Evolutionary conservation across 2,797 vertebrate species (phyloP), one percentile per base, ranked within the genome.

Genomic region (Delichon dasypus): DNA sequence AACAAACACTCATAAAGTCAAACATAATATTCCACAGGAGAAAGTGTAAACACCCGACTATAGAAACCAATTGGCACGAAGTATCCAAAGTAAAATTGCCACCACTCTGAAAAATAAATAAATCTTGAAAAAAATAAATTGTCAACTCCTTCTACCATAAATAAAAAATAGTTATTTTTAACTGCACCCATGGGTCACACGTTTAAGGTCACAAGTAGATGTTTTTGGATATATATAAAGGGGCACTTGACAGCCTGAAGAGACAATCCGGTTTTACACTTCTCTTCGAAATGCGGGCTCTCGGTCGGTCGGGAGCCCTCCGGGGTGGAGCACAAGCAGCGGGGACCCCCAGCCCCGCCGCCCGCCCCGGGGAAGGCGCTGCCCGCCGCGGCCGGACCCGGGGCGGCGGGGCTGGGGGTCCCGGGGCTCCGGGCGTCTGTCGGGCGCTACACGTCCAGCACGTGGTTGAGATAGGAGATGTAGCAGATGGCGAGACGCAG

Each of bases 191-290:
- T 97, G 94, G 95, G 98, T 98, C 98, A 98, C 98, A 96, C 97
- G 94, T 98, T 98, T 99, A 99, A 99, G 98, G 98, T 99, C 98
- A 99, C 98, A 98, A 98, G 98, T 98, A 98, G 96, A 98, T 98
- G 97, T 96, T 98, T 98, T 97, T 98, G 98, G 98, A 98, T 91
- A 98, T 97, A 98, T 97, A 98, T 98, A 97, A 98, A 97, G 97
- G 97, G 96, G 97, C 97, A 98, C 97, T 98, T 97, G 60, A 94
- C 96, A 95, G 93, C 96, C 97, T 95, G 88, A 80, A 97, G 96
- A 95, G 93, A 96, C 95, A 82, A 96, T 97, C 95, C 86, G 51
- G 96, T 93, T 95, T 73, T 95, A 94, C 86, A 73, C n/a, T 88
- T 95, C 91, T 60, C 95, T 88, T 60, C 78, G 20, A 8, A 45